A percentile compares a stretch with the other conserved stretches of the same genome.
Conservation (phyloP, 2,888 invertebrate genomes). For the Epinotia demarniana region DNA sequence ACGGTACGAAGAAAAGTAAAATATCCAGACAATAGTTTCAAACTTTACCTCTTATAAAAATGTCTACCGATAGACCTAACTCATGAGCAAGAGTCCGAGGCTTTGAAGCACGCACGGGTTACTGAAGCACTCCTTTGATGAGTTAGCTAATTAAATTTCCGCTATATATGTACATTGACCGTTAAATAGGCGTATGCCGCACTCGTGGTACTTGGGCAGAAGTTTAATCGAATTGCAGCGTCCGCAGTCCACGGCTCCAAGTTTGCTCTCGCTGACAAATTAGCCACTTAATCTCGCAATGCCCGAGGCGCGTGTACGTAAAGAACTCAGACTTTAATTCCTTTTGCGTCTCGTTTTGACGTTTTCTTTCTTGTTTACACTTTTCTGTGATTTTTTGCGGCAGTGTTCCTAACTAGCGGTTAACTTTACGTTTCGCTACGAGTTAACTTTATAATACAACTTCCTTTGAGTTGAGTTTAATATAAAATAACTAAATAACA, state of each 20-base stretch:
- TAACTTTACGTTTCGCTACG: not conserved
- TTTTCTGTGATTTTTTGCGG: slow-evolving; percentile 57
- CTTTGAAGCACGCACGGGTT: slow-evolving; percentile 29
- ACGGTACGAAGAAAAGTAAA: too few species aligned
- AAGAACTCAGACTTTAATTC: slow-evolving; percentile 68
- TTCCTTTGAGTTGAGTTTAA: slow-evolving; percentile 29
- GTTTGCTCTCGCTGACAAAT: slow-evolving; percentile 78
- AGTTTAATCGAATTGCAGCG: slow-evolving; percentile 83
- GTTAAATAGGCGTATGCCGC: slow-evolving; percentile 76
- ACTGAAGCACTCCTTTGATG: slow-evolving; percentile 59
- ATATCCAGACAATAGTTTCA: not conserved
- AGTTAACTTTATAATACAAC: slow-evolving; percentile 3
- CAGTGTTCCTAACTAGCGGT: slow-evolving; percentile 48
- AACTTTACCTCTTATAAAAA: not conserved
- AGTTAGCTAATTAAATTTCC: slow-evolving; percentile 80
- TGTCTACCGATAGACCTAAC: not conserved
- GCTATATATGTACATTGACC: slow-evolving; percentile 70
- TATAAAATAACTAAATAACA: not conserved
- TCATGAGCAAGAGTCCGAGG: not conserved
- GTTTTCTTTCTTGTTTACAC: slow-evolving; percentile 61
- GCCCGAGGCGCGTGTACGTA: slow-evolving; percentile 67
- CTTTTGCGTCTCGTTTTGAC: slow-evolving; percentile 58
- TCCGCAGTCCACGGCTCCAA: slow-evolving; percentile 67
- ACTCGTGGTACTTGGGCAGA: slow-evolving; percentile 71
- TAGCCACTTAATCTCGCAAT: slow-evolving; percentile 75